Base-by-base conservation (phyloP, 2,888 invertebrate species). In the Drosophila tripunctata region DNA sequence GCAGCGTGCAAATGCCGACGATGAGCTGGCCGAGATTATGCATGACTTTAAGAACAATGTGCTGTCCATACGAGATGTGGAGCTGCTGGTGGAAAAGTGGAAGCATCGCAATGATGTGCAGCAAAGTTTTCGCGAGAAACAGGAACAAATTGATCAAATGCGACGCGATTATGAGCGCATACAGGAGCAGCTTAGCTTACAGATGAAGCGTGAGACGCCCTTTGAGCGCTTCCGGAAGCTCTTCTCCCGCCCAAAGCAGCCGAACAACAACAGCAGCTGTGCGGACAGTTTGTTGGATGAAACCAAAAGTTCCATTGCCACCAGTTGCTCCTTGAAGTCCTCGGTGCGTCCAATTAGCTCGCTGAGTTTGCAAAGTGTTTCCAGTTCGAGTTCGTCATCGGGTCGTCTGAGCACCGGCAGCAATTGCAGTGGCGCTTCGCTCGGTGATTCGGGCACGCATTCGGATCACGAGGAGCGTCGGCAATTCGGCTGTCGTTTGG, bases 1-100 rank as follows among this genome's bases (percentile, higher is more conserved):
- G n/a, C n/a, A n/a, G n/a, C 88, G 90, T 0, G 84, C 88, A 12
- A 92, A 91, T 66, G 91, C 89, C 4, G 91, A 96, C 88, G 96
- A 96, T 69, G 96, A 97, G 88, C 92, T 97, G 61, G 94, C 95
- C 2, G 96, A 97, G 92, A 96, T 97, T 48, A 96, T 97, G 89
- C 96, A 95, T 87, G 96, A 97, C 86, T 97, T 96, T 87, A 97
- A 97, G 90, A 96, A 96, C 87, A 96, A 97, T 87, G 96, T 96
- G 2, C 95, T 96, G 75, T 95, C 96, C 0, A 96, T 97, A 87
- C 93, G 94, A 0, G 96, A 97, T 92, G 96, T 96, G 0, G 97
- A 97, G 90, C 94, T 95, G 77, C 92, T 97, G 48, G 97, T 97
- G 1, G 95, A 96, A 90, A 95, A 95, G 87, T 97, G 97, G 97